Percentiles rank a stretch among this genome's conserved stretches.
These are phyloP conservation scores for Coenobita brevimanus DNA, from an alignment of 1,140 invertebrate species.

Conservation along the genomic window DNA sequence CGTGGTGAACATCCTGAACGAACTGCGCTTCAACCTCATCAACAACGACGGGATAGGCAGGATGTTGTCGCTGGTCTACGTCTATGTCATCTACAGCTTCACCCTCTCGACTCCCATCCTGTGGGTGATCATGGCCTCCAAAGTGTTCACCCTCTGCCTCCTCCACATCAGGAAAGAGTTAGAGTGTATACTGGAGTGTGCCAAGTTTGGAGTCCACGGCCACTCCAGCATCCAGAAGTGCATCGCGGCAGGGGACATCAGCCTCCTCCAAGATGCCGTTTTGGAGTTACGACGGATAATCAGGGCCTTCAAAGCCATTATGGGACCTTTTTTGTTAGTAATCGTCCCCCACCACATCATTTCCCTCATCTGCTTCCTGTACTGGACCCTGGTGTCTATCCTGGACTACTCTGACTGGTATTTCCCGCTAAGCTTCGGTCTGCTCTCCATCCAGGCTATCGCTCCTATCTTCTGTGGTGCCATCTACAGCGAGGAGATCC, in stretches of 20 bases:
- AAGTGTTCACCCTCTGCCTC: slow-evolving; percentile 62
- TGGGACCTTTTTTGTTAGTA: slow-evolving; percentile 67
- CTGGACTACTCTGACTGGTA: slow-evolving; percentile 69
- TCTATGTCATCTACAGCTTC: slow-evolving; percentile 69
- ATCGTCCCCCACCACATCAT: slow-evolving; percentile 68
- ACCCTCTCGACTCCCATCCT: slow-evolving; percentile 66
- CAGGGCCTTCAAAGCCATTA: slow-evolving; percentile 59
- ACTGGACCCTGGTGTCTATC: slow-evolving; percentile 67
- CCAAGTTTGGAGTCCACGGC: slow-evolving; percentile 39
- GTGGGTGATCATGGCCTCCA: slow-evolving; percentile 69
- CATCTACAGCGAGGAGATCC: slow-evolving; percentile 69
- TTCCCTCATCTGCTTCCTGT: slow-evolving; percentile 69
- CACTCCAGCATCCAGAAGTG: slow-evolving; percentile 58
- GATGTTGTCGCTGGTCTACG: slow-evolving; percentile 68
- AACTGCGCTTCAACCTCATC: slow-evolving; percentile 68
- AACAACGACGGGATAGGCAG: slow-evolving; percentile 63
- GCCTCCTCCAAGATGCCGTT: slow-evolving; percentile 62
- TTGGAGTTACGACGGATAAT: slow-evolving; percentile 61
- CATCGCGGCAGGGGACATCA: slow-evolving; percentile 64
- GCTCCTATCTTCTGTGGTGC: slow-evolving; percentile 66
- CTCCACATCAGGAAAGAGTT: slow-evolving; percentile 57
- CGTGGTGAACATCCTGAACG: slow-evolving; percentile 66
- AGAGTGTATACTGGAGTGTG: slow-evolving; percentile 65
- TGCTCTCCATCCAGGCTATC: slow-evolving; percentile 67
- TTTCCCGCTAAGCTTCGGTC: slow-evolving; percentile 68